Percentiles rank a stretch among this genome's conserved stretches.
These are phyloP conservation scores for Diprion similis DNA, from an alignment of 1,140 invertebrate species.

Conservation along the genomic window DNA sequence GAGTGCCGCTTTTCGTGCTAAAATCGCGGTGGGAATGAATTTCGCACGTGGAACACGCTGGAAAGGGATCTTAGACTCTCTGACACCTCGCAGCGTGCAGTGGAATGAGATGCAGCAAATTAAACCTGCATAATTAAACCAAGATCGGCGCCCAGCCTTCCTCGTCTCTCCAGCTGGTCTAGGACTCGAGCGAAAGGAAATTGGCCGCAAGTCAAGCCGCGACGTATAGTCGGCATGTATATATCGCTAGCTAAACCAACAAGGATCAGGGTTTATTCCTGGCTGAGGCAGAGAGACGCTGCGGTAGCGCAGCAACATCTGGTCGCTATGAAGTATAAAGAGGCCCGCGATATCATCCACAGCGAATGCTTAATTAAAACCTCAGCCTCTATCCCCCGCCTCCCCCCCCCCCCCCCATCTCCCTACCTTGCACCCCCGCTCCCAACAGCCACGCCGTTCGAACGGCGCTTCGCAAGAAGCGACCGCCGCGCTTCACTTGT, in stretches of 20 bases:
- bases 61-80: not conserved
- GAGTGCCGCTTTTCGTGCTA: too few relatives aligned
- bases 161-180: too few relatives aligned
- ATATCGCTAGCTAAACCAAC: too few relatives aligned
- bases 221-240: too few relatives aligned
- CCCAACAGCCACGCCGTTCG: not conserved
- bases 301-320: constrained; percentile 57
- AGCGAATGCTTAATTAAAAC: constrained; percentile 64
- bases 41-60: too few relatives aligned
- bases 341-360: constrained; percentile 59
- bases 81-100: not conserved
- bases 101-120: constrained; percentile 52
- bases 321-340: constrained; percentile 61
- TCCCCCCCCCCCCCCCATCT: constrained; percentile 37
- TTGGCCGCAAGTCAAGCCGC: too few relatives aligned
- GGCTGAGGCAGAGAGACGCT: constrained; percentile 8
- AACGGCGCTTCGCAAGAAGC: constrained; percentile 51
- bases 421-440: constrained; percentile 28
- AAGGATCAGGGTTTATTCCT: too few relatives aligned
- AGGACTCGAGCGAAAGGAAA: too few relatives aligned
- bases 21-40: too few relatives aligned
- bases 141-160: constrained; percentile 28
- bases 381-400: constrained; percentile 45
- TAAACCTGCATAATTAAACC: constrained; percentile 62
- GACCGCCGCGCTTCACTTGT: not conserved